Conservation (phyloP, 2,113 vertebrate species). For the Apodemus speciosus region DNA sequence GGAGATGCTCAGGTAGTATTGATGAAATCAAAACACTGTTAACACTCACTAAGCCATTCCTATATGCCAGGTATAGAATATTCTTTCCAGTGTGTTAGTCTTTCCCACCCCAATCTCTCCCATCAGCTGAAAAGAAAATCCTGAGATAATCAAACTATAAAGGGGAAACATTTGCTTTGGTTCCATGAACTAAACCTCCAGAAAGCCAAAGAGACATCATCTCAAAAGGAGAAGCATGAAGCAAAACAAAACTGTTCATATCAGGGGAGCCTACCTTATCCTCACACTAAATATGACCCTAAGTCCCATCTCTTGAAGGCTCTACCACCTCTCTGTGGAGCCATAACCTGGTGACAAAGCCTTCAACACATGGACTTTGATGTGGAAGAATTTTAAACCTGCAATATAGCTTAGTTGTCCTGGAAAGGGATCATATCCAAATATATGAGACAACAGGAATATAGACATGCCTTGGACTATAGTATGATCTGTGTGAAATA, state of each 20-base stretch:
- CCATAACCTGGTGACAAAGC: background rate
- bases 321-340: rapidly evolving
- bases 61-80: background rate
- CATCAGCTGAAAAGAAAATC: background rate
- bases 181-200: background rate
- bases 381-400: background rate
- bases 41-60: background rate
- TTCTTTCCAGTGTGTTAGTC: background rate
- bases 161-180: background rate
- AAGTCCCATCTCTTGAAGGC: background rate
- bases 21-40: conserved; percentile 17
- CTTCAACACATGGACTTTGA: background rate
- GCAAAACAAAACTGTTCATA: background rate
- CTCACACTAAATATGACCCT: no score
- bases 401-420: no score
- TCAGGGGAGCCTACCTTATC: background rate
- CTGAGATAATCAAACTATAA: background rate
- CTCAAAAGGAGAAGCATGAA: no score
- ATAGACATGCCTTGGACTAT: no score
- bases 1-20: background rate
- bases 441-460: no score
- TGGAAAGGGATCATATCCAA: no score
- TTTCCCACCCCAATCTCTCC: no score
- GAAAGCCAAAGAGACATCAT: background rate
- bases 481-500: no score